Evolutionary conservation across 2,888 invertebrate genomes (phyloP).

Genomic region (Drosophila neutralis): DNA sequence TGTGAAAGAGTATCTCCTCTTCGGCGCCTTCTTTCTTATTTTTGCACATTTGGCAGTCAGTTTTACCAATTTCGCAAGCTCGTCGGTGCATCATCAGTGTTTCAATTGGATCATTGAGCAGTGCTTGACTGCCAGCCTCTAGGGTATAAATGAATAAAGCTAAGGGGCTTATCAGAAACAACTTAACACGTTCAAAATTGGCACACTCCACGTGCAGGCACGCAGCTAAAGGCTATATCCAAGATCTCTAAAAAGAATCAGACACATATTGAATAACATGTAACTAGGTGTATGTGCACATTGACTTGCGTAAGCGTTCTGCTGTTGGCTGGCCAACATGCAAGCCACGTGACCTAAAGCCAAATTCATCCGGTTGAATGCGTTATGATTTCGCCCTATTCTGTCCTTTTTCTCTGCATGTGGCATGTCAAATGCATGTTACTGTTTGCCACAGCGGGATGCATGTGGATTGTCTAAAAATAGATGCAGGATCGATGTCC

Average conservation of each 20-base stretch:
- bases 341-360: neutral
- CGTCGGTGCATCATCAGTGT: slow-evolving; percentile 7
- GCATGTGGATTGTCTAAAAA: neutral
- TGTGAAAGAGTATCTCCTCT: neutral
- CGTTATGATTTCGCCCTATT: neutral
- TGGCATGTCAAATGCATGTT: neutral
- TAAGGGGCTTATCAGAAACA: slow-evolving; percentile 6
- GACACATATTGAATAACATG: neutral
- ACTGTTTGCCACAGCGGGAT: neutral
- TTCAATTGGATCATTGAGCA: slow-evolving; percentile 22
- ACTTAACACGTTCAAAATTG: neutral
- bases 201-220: neutral
- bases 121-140: slow-evolving; percentile 2
- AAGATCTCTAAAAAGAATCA: neutral
- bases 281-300: neutral
- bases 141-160: slow-evolving; percentile 18
- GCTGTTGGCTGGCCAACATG: neutral
- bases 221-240: neutral
- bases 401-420: neutral
- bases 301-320: neutral
- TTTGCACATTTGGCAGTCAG: slow-evolving; percentile 5
- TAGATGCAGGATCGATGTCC: neutral
- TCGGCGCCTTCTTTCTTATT: neutral
- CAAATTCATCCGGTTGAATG: neutral
- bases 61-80: slow-evolving; percentile 5